A percentile compares a stretch with the other conserved stretches of the same genome.
Evolutionary conservation across 2,888 invertebrate species (phyloP).

Genomic region (Gastrophysa polygoni): DNA sequence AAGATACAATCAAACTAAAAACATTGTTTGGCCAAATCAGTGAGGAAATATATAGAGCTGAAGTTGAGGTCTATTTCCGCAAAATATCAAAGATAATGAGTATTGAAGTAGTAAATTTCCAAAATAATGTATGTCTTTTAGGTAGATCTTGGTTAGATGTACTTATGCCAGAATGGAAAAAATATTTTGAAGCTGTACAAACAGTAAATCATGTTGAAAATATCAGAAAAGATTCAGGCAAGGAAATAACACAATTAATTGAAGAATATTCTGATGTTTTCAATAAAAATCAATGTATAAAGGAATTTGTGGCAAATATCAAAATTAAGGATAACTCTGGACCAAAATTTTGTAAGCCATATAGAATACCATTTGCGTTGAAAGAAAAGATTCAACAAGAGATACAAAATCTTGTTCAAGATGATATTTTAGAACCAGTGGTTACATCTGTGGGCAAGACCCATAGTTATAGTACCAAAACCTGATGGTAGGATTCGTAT

Average conservation of each 20-base stretch:
- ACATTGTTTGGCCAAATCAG: neutral
- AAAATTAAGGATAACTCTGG: neutral
- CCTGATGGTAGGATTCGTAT: conserved; percentile 37
- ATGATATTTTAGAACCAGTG: conserved; percentile 20
- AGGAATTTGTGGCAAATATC: neutral
- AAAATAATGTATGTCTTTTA: conserved; percentile 1
- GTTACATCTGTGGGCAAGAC: conserved; percentile 46
- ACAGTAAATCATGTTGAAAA: neutral
- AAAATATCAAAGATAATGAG: neutral
- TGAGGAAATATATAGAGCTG: neutral
- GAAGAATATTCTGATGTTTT: neutral
- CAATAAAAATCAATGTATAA: neutral
- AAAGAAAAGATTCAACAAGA: conserved; percentile 1
- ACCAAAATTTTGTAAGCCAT: conserved; percentile 7
- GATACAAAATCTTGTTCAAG: conserved; percentile 32
- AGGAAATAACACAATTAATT: neutral
- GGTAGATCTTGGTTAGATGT: conserved; percentile 8
- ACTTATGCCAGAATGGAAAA: neutral
- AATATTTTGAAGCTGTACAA: neutral
- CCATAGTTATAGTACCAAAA: conserved; percentile 45
- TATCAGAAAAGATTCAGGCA: neutral
- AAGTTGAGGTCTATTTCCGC: neutral
- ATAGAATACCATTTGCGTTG: conserved; percentile 7
- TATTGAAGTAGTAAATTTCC: neutral
- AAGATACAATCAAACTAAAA: neutral